A percentile compares a stretch with the other conserved stretches of the same genome.
phyloP scores from a whole-genome alignment of 2,888 invertebrate species.

The Scaptomyza tumidula region DNA sequence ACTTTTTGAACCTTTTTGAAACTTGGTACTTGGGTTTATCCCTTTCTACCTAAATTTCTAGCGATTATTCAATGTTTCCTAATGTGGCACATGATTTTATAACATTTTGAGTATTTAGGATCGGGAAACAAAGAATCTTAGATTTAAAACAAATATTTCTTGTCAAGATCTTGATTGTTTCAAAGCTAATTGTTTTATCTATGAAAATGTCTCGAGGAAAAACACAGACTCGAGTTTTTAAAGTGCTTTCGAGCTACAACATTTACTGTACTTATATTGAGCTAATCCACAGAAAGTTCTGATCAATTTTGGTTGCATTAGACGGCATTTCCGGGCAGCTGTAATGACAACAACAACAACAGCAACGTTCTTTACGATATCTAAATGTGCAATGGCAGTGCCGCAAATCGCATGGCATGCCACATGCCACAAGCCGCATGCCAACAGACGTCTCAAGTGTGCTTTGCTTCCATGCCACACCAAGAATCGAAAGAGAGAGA shows the following conservation, averaged over 20 bases:
- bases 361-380: conserved; percentile 12
- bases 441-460: conserved; percentile 70
- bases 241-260: conserved; percentile 6
- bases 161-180: neutral
- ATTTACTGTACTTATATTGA: neutral
- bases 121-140: too few relatives aligned
- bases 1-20: too few relatives aligned
- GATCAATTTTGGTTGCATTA: conserved; percentile 49
- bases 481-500: neutral
- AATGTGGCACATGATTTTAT: too few relatives aligned
- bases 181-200: neutral
- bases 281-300: conserved; percentile 23
- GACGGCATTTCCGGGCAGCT: conserved; percentile 49
- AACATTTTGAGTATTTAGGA: too few relatives aligned
- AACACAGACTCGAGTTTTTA: neutral
- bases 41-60: too few relatives aligned
- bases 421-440: conserved; percentile 44
- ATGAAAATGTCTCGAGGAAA: neutral
- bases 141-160: neutral
- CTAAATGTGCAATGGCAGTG: conserved; percentile 64
- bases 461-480: conserved; percentile 39
- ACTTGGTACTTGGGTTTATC: too few relatives aligned
- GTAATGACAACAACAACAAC: conserved; percentile 13
- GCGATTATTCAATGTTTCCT: too few relatives aligned
- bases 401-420: conserved; percentile 64